Evolutionary conservation across 1,140 invertebrate species (phyloP).

Genomic region (Wasmannia auropunctata): DNA sequence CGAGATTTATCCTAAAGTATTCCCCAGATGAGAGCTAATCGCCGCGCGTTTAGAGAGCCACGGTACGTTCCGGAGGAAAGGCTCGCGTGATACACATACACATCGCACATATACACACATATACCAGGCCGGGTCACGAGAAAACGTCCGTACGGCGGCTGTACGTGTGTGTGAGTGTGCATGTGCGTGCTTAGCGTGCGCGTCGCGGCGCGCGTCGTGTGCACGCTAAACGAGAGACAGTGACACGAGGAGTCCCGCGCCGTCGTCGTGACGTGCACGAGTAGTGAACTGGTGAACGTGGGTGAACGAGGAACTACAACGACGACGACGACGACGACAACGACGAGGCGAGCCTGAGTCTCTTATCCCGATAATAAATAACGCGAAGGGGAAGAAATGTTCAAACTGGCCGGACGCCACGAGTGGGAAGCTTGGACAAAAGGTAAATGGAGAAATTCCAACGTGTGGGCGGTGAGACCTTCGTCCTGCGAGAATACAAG

Average conservation of each 20-base stretch:
- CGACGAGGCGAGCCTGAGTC: not conserved
- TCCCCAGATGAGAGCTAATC: slow-evolving; percentile 10
- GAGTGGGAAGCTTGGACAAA: slow-evolving; percentile 81
- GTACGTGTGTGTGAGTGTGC: not conserved
- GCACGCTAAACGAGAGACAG: not conserved
- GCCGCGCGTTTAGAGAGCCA: slow-evolving; percentile 3
- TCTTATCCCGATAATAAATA: slow-evolving; percentile 60
- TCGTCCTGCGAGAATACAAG: not conserved
- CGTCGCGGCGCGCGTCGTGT: slow-evolving; percentile 28
- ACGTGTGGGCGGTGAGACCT: slow-evolving; percentile 29
- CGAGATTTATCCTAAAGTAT: not conserved
- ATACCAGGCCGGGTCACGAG: not conserved
- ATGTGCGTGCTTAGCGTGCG: slow-evolving; percentile 4
- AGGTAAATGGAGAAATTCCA: slow-evolving; percentile 76
- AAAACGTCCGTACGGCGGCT: not conserved
- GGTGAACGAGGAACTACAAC: slow-evolving; percentile 29
- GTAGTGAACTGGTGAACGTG: slow-evolving; percentile 47
- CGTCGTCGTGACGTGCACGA: slow-evolving; percentile 44
- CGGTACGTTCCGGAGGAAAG: not conserved
- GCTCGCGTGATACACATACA: slow-evolving; percentile 6
- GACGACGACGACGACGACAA: not conserved
- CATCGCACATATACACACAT: not conserved
- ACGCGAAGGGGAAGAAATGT: slow-evolving; percentile 76
- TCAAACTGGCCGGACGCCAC: slow-evolving; percentile 80
- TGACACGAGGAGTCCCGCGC: not conserved